phyloP scores from a whole-genome alignment of 2,888 invertebrate genomes.

The Melinopterus prodromus region DNA sequence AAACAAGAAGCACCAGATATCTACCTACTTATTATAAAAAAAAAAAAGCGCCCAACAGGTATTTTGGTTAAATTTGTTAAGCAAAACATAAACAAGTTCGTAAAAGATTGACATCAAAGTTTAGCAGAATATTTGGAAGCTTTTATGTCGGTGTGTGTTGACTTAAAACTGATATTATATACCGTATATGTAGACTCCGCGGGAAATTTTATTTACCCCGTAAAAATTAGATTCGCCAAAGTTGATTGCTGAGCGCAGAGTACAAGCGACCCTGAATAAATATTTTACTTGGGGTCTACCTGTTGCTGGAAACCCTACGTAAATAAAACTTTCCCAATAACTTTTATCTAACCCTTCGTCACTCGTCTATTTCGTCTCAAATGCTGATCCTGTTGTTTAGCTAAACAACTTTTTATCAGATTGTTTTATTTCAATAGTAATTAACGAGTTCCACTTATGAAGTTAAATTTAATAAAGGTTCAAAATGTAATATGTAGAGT shows the following conservation, averaged over 20 bases:
- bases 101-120: too few relatives aligned
- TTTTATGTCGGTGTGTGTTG: not conserved
- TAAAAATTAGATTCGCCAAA: not conserved
- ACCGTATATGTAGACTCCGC: not conserved
- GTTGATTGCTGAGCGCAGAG: not conserved
- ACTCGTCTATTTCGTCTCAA: not conserved
- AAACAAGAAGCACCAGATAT: too few relatives aligned
- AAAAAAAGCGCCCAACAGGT: too few relatives aligned
- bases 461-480: too few relatives aligned
- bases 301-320: not conserved
- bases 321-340: not conserved
- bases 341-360: not conserved
- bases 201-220: not conserved
- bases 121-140: too few relatives aligned
- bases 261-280: not conserved
- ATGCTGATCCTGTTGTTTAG: not conserved
- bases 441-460: too few relatives aligned
- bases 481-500: too few relatives aligned
- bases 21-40: too few relatives aligned
- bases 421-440: too few relatives aligned
- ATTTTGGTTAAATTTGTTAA: too few relatives aligned
- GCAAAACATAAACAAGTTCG: too few relatives aligned
- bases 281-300: not conserved
- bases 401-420: too few relatives aligned
- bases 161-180: not conserved